Base-by-base conservation (phyloP, 2,797 vertebrate species). In the Pyrocephalus nanus region DNA sequence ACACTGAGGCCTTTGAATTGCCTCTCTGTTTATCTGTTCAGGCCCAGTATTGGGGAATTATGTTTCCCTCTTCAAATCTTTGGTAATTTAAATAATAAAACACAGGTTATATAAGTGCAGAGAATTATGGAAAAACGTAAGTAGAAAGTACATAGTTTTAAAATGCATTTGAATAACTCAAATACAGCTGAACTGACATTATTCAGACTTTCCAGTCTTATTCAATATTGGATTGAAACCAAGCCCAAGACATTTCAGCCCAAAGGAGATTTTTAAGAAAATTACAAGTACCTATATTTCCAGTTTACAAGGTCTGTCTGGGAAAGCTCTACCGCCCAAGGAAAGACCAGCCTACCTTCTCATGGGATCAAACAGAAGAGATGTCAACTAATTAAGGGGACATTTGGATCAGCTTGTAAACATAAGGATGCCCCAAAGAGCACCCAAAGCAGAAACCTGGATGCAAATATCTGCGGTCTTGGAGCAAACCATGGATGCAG, bases 171-270 rank as follows among this genome's bases (percentile, higher is more conserved):
- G 76, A 93, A 79, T 93, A 97, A 90, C 94, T 96, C 93, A 73
- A 85, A 91, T 94, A 86, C 87, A 96, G 95, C 92, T 90, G 67
- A 96, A 95, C 92, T 86, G 86, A 91, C 96, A 94, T 95, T 95
- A 86, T 95, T 97, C 97, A 97, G 96, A 97, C 96, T 98, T 97
- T 97, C 96, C 95, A 96, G 92, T 67, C 88, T 95, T 88, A 88
- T 92, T 98, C 88, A 96, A 94, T 77, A 96, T 83, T 96, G 92
- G 95, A 96, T 51, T 96, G 94, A 96, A 96, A 97, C 94, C 90
- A 97, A 97, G 89, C 90, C 93, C 84, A 83, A 92, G 87, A 92
- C 91, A 93, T 97, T 96, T 96, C 89, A 94, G 87, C 96, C 96
- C 96, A 88, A 73, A 97, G 96, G 97, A 97, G 77, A 42, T 81